phyloP scores from a whole-genome alignment of 2,113 vertebrate species.

The Ifrita kowaldi region DNA sequence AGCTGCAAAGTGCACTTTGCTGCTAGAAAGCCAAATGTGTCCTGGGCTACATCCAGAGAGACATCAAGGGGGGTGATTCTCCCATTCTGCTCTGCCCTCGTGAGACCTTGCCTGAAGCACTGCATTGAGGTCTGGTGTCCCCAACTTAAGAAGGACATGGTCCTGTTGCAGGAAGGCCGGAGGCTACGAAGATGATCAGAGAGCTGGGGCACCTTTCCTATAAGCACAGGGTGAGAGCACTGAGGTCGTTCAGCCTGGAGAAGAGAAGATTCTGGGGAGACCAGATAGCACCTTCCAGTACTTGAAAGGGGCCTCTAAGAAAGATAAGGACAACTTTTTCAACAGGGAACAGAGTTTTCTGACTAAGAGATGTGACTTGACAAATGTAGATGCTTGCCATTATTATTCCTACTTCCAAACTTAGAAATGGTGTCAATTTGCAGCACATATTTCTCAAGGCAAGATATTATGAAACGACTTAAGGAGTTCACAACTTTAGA shows the following conservation, averaged over 20 bases:
- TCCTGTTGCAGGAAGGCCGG: background rate
- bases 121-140: too few relatives aligned
- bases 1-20: background rate
- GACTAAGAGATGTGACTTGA: background rate
- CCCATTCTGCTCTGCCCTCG: background rate
- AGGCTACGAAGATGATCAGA: background rate
- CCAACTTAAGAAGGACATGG: too few relatives aligned
- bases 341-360: background rate
- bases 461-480: background rate
- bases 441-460: background rate
- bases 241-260: background rate
- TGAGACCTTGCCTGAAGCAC: background rate
- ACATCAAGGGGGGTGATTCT: accelerated
- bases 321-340: background rate
- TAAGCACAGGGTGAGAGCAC: background rate
- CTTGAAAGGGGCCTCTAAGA: background rate
- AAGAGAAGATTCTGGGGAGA: background rate
- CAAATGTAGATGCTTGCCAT: conserved; percentile 14
- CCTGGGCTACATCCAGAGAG: background rate
- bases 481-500: background rate
- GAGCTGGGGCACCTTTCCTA: background rate
- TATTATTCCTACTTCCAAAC: background rate
- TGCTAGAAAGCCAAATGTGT: background rate
- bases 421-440: background rate
- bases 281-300: background rate